Evolutionary conservation across 2,113 vertebrate genomes (phyloP).

Genomic region (Thinocorus orbignyianus): DNA sequence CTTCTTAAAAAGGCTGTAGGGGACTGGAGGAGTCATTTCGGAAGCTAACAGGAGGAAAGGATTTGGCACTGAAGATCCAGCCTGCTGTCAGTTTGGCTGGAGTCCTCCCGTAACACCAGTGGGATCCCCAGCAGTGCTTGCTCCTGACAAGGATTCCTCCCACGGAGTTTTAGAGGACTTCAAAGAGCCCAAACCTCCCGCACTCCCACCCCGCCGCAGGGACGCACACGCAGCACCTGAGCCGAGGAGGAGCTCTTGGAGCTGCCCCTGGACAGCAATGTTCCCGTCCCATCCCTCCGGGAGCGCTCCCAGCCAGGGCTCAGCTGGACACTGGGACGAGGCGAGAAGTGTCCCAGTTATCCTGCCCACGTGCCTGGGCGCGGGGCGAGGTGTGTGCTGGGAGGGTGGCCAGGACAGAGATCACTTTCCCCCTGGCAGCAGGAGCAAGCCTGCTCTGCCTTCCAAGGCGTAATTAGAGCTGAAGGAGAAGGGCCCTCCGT

Average conservation of each 20-base stretch:
- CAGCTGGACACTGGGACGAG: fast-evolving
- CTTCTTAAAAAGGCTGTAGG: background rate
- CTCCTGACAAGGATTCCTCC: background rate
- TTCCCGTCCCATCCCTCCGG: fast-evolving
- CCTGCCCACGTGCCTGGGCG: fast-evolving
- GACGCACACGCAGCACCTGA: fast-evolving
- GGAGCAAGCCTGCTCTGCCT: background rate
- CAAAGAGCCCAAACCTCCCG: background rate
- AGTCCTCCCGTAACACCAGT: background rate
- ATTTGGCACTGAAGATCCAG: background rate
- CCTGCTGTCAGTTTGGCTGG: background rate
- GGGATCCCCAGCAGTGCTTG: background rate
- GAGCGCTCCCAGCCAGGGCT: background rate
- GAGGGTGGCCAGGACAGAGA: background rate
- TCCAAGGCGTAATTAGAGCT: background rate
- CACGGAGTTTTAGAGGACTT: background rate
- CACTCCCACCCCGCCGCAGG: fast-evolving
- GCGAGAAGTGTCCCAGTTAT: background rate
- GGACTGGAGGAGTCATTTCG: background rate
- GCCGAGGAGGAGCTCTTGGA: background rate
- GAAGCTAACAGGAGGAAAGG: background rate
- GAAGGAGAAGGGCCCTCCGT: slow-evolving; percentile 10
- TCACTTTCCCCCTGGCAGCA: slow-evolving; percentile 31
- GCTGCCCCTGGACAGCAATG: background rate
- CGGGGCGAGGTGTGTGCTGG: background rate